phyloP scores from a whole-genome alignment of 2,888 invertebrate genomes.

The Timandra comae region DNA sequence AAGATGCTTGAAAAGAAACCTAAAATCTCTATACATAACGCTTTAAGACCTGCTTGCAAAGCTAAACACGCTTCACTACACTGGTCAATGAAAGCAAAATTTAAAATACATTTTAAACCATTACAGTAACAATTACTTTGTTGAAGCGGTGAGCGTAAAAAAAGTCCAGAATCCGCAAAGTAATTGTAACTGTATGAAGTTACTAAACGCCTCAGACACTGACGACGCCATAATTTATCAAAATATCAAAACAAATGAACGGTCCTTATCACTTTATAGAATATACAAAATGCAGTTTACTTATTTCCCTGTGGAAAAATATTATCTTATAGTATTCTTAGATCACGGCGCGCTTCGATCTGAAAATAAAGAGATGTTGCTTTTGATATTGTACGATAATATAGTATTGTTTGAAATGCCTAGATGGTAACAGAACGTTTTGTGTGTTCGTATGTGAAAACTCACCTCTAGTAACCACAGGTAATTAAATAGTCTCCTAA shows the following conservation, averaged over 20 bases:
- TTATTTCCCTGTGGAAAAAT: constrained; percentile 78
- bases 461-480: constrained; percentile 94
- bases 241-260: constrained; percentile 75
- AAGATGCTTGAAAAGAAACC: constrained; percentile 71
- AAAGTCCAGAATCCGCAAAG: constrained; percentile 72
- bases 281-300: constrained; percentile 78
- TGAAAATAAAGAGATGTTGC: constrained; percentile 47
- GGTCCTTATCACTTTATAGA: constrained; percentile 77
- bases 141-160: constrained; percentile 75
- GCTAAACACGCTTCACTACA: constrained; percentile 57
- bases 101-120: constrained; percentile 64
- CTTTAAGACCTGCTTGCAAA: constrained; percentile 66
- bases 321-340: constrained; percentile 77
- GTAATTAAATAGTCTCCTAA: constrained; percentile 97
- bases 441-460: no score
- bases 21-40: constrained; percentile 74
- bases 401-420: background rate
- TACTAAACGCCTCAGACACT: constrained; percentile 66
- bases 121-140: constrained; percentile 68
- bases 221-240: constrained; percentile 71
- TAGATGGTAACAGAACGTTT: background rate
- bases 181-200: constrained; percentile 65
- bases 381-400: constrained; percentile 1
- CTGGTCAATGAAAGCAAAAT: constrained; percentile 64
- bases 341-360: constrained; percentile 76